A percentile compares a stretch with the other conserved stretches of the same genome.
Conservation (phyloP, 2,797 vertebrate genomes). For the Sarcoramphus papa region DNA sequence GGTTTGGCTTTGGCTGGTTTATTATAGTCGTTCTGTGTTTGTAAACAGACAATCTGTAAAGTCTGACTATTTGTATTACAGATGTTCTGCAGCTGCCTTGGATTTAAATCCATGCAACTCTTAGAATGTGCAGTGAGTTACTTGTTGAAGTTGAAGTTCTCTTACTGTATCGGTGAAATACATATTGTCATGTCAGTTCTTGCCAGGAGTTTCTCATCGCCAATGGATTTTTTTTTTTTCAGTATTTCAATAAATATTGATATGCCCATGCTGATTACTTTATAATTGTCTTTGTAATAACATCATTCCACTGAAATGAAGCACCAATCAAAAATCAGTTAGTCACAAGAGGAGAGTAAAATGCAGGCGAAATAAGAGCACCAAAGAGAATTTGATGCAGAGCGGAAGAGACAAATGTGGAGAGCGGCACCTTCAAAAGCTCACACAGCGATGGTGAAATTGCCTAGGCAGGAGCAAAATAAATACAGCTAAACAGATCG, state of each 20-base stretch:
- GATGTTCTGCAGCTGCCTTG: constrained; percentile 75
- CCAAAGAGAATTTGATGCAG: not conserved
- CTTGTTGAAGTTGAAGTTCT: constrained; percentile 70
- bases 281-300: constrained; percentile 72
- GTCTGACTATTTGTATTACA: constrained; percentile 67
- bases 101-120: constrained; percentile 69
- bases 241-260: constrained; percentile 91
- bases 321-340: not conserved
- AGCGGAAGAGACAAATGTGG: not conserved
- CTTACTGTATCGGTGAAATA: constrained; percentile 77
- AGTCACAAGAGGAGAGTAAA: not conserved
- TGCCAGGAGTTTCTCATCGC: constrained; percentile 79
- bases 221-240: constrained; percentile 78
- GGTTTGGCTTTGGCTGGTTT: constrained; percentile 65
- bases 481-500: not conserved
- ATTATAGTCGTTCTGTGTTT: constrained; percentile 61
- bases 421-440: not conserved
- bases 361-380: not conserved
- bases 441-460: not conserved
- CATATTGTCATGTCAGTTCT: constrained; percentile 77
- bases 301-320: constrained; percentile 72
- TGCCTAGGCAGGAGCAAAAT: not conserved
- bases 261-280: constrained; percentile 73
- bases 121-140: constrained; percentile 73
- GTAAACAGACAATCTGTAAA: constrained; percentile 67